Percentiles rank a stretch among this genome's conserved stretches.
Conservation (phyloP, 2,797 vertebrate genomes). For the Pangasius djambal region DNA sequence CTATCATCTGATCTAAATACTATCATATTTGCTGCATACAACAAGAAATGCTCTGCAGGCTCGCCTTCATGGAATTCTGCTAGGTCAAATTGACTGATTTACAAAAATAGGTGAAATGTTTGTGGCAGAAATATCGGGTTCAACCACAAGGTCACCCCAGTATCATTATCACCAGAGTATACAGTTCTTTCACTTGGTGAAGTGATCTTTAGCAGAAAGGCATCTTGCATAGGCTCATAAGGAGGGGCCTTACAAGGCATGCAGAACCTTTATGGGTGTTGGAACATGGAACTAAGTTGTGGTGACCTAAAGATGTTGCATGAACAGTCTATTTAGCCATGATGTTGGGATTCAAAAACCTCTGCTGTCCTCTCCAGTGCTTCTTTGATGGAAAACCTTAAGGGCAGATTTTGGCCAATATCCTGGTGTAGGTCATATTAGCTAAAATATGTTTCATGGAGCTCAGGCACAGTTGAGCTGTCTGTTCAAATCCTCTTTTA, state of each 20-base stretch:
- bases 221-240: not conserved
- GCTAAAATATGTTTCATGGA: not conserved
- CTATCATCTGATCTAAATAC: not conserved
- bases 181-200: not conserved
- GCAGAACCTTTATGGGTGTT: not conserved
- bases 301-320: not conserved
- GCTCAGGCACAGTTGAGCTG: no score
- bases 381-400: not conserved
- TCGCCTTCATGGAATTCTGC: not conserved
- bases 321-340: not conserved
- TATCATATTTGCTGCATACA: not conserved
- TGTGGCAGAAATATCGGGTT: not conserved
- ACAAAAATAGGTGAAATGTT: not conserved
- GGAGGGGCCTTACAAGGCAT: not conserved
- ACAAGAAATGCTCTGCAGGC: not conserved
- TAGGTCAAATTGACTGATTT: not conserved
- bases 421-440: not conserved
- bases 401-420: not conserved
- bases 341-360: not conserved
- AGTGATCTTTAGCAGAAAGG: not conserved
- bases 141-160: not conserved
- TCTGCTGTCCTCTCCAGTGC: not conserved
- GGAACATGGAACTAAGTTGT: not conserved
- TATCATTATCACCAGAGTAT: not conserved
- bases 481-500: not conserved